Evolutionary conservation across 2,797 vertebrate species (phyloP), one percentile per base, ranked within the genome.

Genomic region (Anabas testudineus): DNA sequence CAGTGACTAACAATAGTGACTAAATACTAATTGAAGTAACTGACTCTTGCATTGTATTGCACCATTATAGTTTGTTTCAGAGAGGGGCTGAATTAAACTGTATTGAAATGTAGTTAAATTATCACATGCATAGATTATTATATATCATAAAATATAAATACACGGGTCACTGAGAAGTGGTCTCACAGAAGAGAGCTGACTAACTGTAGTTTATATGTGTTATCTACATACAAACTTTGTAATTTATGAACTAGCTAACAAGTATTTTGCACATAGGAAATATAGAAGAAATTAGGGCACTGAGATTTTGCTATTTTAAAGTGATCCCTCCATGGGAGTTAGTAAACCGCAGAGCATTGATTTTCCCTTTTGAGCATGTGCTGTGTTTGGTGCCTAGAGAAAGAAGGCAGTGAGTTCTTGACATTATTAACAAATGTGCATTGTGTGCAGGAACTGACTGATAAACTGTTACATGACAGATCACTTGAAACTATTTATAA

Each of bases 391-490:
- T 34, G 72, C 42, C 51, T 7, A 28, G 42, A 78, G 64, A 78
- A 71, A 79, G 19, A 46, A 21, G 2, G 39, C 45, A 72, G 72
- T 73, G 65, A 80, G 71, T 64, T 53, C 36, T 59, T 75, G 80
- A 80, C 78, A 79, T 70, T 53, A 71, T 76, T 64, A 80, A 82
- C 47, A 74, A 71, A 79, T 26, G 53, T 57, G 48, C 43, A 36
- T 70, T 67, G 69, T 70, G 68, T 65, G 60, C 47, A 62, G 62
- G 49, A 76, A 78, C 34, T 52, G 57, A 67, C 43, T 46, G 55
- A 64, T 59, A 61, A 73, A 74, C 76, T 18, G 30, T 68, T 61
- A 73, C 49, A 61, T 71, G 68, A 66, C 64, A 74, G 66, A 61
- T 83, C 74, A 70, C 41, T 62, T 57, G 16, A 49, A 48, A 48